Conservation (phyloP, 2,113 vertebrate species). For the Gorsachius goisagi region DNA sequence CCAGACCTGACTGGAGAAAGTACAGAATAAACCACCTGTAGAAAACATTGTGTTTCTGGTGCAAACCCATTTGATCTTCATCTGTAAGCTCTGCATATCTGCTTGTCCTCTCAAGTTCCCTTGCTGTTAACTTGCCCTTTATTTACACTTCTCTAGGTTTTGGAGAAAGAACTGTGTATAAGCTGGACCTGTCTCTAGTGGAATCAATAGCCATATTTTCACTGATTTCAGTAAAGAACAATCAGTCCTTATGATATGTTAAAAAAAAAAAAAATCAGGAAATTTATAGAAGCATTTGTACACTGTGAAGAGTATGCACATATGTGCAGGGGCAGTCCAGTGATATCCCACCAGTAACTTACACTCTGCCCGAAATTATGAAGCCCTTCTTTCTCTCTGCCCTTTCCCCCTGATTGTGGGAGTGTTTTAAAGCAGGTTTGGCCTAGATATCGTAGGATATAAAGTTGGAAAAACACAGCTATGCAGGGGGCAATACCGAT, state of each 20-base stretch:
- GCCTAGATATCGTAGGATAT: neutral
- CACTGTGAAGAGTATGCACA: neutral
- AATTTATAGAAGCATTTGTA: neutral
- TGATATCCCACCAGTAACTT: neutral
- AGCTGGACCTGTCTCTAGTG: neutral
- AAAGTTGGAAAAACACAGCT: neutral
- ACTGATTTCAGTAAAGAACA: neutral
- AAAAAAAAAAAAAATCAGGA: neutral
- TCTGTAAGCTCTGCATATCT: neutral
- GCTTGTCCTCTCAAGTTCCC: neutral
- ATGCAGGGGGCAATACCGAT: fast-evolving
- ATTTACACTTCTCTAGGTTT: neutral
- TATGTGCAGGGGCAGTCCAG: fast-evolving
- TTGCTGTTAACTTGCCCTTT: neutral
- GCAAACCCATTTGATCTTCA: neutral
- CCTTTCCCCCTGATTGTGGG: neutral
- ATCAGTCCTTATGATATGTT: neutral
- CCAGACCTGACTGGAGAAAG: neutral
- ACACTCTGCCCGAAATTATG: neutral
- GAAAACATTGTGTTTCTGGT: neutral
- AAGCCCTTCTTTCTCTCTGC: neutral
- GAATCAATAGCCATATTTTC: neutral
- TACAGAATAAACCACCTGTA: neutral
- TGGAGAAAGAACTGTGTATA: neutral
- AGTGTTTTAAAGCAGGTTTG: neutral